phyloP scores from a whole-genome alignment of 1,140 invertebrate species.

The Lepidurus arcticus region DNA sequence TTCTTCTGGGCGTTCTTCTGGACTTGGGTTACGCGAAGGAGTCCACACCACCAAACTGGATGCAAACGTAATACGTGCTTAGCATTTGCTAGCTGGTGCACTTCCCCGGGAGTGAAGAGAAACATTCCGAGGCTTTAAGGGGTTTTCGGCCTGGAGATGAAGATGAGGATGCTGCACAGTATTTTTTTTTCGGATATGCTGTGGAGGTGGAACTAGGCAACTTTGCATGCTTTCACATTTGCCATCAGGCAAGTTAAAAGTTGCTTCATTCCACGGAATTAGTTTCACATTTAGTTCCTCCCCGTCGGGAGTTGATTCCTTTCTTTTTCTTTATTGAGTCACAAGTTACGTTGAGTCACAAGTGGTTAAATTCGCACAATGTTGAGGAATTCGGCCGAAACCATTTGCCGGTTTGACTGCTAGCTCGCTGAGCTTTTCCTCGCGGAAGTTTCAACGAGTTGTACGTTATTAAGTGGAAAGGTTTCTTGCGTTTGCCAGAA shows the following conservation, averaged over 20 bases:
- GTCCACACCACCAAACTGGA: neutral
- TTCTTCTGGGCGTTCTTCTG: neutral
- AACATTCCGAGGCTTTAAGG: neutral
- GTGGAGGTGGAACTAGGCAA: neutral
- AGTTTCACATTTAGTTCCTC: neutral
- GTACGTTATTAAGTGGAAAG: too few relatives aligned
- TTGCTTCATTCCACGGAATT: neutral
- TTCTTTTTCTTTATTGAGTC: too few relatives aligned
- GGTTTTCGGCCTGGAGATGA: neutral
- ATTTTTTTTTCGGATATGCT: neutral
- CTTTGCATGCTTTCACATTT: neutral
- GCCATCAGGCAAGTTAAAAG: neutral
- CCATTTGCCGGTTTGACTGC: too few relatives aligned
- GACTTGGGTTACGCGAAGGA: neutral
- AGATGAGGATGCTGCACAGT: constrained; percentile 3
- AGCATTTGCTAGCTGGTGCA: neutral
- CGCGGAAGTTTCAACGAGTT: too few relatives aligned
- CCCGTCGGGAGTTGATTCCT: too few relatives aligned
- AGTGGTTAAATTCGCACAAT: too few relatives aligned
- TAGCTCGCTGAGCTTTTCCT: too few relatives aligned
- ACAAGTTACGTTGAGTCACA: too few relatives aligned
- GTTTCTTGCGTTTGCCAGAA: too few relatives aligned
- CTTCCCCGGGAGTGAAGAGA: neutral
- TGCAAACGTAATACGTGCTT: constrained; percentile 19
- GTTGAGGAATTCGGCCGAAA: too few relatives aligned